Evolutionary conservation across 1,140 invertebrate genomes (phyloP), one percentile per base, ranked within the genome.

Genomic region (Drosophila mayri): DNA sequence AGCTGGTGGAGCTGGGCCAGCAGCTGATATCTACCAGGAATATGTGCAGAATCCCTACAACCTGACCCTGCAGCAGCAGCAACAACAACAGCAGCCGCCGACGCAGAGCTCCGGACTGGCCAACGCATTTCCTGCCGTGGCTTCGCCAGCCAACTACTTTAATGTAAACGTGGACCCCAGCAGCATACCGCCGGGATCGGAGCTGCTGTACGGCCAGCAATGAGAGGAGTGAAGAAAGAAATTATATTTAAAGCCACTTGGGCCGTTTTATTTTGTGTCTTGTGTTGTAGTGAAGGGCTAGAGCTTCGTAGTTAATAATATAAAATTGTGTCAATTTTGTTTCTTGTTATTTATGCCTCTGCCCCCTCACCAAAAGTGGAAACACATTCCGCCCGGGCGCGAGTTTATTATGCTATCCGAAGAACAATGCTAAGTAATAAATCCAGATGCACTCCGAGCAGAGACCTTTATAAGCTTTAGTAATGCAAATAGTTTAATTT

Each of bases 161-260:
- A 93, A 93, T 49, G 66, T 67, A 0, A 92, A 70, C 46, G 92
- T 93, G 0, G 93, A 93, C 57, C 93, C 93, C 20, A 93, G 93
- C 60, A 76, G 73, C 30, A 92, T 94, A 58, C 93, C 93, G 25
- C 94, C 94, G 0, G 94, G 94, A 12, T 94, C 95, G 0, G 95
- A 95, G 64, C 93, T 94, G 58, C 86, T 95, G 7, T 95, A 94
- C 74, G 94, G 93, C 20, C 81, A 90, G 60, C 92, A 92, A 47
- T 92, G 75, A 76, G 6, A 40, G 62, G 4, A 32, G 30, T 38
- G 4, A 41, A 25, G 37, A 25, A 25, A 25, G 30, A 32, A 43
- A 22, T 16, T 35, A 41, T 59, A n/a, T 52, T 76, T 37, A n/a
- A 58, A 66, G 22, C 66, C 66, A 54, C 28, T 25, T 46, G 22